Percentiles rank a stretch among this genome's conserved stretches.
Evolutionary conservation across 2,888 invertebrate genomes (phyloP).

Genomic region (Yponomeuta malinellus): DNA sequence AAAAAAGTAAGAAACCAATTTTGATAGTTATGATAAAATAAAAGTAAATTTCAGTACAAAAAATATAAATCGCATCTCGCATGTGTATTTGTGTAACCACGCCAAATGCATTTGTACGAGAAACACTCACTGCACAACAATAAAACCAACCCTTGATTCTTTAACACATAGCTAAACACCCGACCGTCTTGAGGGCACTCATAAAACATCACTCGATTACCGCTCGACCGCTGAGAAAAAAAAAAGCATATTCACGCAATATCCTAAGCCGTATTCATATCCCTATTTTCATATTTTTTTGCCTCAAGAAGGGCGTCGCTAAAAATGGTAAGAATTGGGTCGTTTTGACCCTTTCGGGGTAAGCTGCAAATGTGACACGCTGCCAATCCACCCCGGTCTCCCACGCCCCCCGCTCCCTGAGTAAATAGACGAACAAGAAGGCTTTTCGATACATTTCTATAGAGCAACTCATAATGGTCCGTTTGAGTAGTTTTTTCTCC

Average conservation of each 20-base stretch:
- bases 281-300: constrained; percentile 43
- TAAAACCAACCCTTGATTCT: neutral
- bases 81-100: no score
- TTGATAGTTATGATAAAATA: no score
- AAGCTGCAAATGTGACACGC: constrained; percentile 27
- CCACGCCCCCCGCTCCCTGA: constrained; percentile 23
- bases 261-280: constrained; percentile 43
- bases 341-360: constrained; percentile 47
- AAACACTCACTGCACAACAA: neutral
- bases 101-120: neutral
- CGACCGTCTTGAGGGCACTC: neutral
- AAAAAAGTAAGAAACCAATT: no score
- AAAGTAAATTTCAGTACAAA: no score
- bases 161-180: neutral
- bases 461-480: constrained; percentile 7
- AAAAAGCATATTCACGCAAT: constrained; percentile 36
- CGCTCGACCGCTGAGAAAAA: neutral
- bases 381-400: constrained; percentile 30
- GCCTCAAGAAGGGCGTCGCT: constrained; percentile 40
- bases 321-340: constrained; percentile 54
- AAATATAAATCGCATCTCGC: no score
- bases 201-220: neutral
- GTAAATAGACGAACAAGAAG: neutral
- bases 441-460: neutral
- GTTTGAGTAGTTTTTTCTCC: constrained; percentile 35